phyloP scores from a whole-genome alignment of 2,113 vertebrate genomes.

The Arizona elegans region DNA sequence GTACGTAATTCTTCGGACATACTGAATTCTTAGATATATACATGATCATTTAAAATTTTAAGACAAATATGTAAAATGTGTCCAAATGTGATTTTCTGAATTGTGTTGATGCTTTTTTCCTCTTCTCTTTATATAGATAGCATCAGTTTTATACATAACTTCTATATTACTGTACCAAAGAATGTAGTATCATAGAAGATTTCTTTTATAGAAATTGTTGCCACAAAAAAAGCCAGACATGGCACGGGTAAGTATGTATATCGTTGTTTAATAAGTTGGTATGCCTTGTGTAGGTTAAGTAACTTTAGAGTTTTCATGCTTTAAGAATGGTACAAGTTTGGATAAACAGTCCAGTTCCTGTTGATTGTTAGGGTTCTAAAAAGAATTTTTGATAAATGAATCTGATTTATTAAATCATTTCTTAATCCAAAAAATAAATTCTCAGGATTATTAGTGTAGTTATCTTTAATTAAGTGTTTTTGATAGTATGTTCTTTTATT shows the following conservation, averaged over 20 bases:
- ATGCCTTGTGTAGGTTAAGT: fast-evolving
- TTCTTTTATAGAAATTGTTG: slow-evolving; percentile 58
- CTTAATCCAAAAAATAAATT: not conserved
- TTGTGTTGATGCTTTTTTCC: not conserved
- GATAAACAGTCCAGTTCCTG: not conserved
- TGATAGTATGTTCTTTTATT: not conserved
- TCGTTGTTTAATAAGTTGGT: slow-evolving; percentile 3
- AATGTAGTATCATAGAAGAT: slow-evolving; percentile 69
- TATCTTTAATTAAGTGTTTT: not conserved
- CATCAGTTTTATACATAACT: slow-evolving; percentile 56
- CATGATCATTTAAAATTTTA: not conserved
- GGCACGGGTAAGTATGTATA: slow-evolving; percentile 72
- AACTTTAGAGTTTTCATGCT: not conserved
- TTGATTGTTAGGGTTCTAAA: not conserved
- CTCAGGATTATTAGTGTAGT: not conserved
- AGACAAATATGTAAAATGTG: not conserved
- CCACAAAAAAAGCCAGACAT: slow-evolving; percentile 58
- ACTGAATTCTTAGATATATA: not conserved
- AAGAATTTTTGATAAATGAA: not conserved
- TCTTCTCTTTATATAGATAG: slow-evolving; percentile 53
- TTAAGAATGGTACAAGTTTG: not conserved
- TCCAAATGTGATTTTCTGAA: slow-evolving; percentile 41
- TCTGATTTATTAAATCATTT: not conserved
- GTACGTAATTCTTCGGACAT: not conserved
- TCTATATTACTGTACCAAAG: slow-evolving; percentile 57